Conservation (phyloP, 2,113 vertebrate genomes). For the Chinchilla lanigera region DNA sequence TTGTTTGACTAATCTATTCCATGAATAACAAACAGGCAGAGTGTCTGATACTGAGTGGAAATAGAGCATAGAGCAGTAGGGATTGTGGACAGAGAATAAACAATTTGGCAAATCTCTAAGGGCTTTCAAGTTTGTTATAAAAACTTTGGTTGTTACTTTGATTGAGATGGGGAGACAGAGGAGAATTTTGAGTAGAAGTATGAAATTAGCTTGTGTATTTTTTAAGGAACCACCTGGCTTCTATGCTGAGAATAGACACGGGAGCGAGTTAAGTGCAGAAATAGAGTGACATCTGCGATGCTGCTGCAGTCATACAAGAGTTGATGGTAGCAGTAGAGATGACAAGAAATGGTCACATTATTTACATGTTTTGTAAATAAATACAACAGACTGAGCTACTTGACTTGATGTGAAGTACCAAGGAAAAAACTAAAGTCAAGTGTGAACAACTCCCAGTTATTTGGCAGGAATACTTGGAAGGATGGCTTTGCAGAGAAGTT, state of each 20-base stretch:
- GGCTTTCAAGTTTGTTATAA: not conserved
- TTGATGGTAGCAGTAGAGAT: not conserved
- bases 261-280: not conserved
- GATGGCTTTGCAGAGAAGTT: not conserved
- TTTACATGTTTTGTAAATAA: not conserved
- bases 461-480: not conserved
- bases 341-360: not conserved
- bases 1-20: not conserved
- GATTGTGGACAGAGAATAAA: not conserved
- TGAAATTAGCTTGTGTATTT: not conserved
- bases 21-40: not conserved
- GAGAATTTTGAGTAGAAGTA: not conserved
- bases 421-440: not conserved
- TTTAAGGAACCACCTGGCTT: not conserved
- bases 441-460: not conserved
- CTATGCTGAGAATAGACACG: not conserved
- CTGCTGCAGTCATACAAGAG: not conserved
- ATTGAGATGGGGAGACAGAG: conserved; percentile 8
- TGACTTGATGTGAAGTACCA: not conserved
- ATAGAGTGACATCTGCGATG: not conserved
- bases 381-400: not conserved
- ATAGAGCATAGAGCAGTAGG: not conserved
- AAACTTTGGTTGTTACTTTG: not conserved
- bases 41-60: not conserved
- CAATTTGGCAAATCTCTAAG: not conserved